Evolutionary conservation across 2,797 vertebrate species (phyloP).

Genomic region (Chaetophractus vellerosus): DNA sequence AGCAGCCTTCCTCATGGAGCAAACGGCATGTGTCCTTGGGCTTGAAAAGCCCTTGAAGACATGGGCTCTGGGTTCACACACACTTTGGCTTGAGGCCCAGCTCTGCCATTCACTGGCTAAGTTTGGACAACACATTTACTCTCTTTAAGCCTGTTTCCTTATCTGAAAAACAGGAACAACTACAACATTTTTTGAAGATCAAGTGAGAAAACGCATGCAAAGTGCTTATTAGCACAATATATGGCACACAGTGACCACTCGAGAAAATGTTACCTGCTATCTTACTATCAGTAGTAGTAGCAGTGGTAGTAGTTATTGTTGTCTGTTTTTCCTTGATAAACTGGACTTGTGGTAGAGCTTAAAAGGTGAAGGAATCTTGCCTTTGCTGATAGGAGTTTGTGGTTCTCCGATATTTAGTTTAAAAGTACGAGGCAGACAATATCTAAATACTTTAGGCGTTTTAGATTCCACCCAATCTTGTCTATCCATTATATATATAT

Average conservation of each 20-base stretch:
- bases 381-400: not conserved
- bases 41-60: not conserved
- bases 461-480: not conserved
- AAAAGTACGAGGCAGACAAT: not conserved
- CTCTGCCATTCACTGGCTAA: not conserved
- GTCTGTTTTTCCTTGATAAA: not conserved
- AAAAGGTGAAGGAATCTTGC: not conserved
- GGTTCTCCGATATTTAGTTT: not conserved
- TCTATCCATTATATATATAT: not conserved
- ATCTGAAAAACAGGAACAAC: conserved; percentile 23
- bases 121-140: not conserved
- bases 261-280: not conserved
- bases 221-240: not conserved
- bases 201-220: not conserved
- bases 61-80: not conserved
- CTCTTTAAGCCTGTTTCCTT: not conserved
- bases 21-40: not conserved
- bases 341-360: not conserved
- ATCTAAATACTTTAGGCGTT: not conserved
- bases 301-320: not conserved
- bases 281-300: not conserved
- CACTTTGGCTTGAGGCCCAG: not conserved
- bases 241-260: not conserved
- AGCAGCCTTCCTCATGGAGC: not conserved
- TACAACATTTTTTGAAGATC: conserved; percentile 20